A percentile compares a stretch with the other conserved stretches of the same genome.
phyloP scores from a whole-genome alignment of 2,113 vertebrate species.

The Uria aalge region DNA sequence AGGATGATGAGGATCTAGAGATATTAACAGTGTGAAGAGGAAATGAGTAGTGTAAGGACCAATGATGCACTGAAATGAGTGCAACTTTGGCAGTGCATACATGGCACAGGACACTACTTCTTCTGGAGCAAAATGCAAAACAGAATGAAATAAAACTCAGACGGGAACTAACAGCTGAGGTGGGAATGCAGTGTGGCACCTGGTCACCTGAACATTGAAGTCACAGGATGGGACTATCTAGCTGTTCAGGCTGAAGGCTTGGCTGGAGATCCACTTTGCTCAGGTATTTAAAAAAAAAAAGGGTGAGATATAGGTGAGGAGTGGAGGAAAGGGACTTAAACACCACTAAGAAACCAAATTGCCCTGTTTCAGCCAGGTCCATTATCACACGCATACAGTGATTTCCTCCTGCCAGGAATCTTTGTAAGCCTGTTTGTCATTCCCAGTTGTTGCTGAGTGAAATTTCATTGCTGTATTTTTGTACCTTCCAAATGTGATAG shows the following conservation, averaged over 20 bases:
- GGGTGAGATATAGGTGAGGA: not conserved
- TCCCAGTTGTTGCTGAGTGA: not conserved
- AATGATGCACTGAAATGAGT: not conserved
- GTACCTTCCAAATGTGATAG: not conserved
- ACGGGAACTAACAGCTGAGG: not conserved
- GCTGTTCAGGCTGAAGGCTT: not conserved
- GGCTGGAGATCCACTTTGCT: not conserved
- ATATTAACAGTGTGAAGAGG: not conserved
- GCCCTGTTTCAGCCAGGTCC: not conserved
- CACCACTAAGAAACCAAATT: not conserved
- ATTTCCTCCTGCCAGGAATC: not conserved
- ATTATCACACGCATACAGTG: not conserved
- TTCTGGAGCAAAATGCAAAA: not conserved
- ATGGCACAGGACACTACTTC: not conserved
- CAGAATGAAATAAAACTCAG: not conserved
- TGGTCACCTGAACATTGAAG: accelerated
- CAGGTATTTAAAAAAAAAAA: not conserved
- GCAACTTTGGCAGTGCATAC: not conserved
- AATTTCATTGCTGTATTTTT: not conserved
- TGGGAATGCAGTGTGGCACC: not conserved
- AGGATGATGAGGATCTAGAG: not conserved
- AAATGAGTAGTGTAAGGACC: not conserved
- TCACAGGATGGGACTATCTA: not conserved
- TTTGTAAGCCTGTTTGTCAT: not conserved
- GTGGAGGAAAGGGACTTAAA: not conserved